These are phyloP conservation scores for Macrochelys suwanniensis DNA, from an alignment of 2,797 vertebrate genomes.

Conservation along the genomic window DNA sequence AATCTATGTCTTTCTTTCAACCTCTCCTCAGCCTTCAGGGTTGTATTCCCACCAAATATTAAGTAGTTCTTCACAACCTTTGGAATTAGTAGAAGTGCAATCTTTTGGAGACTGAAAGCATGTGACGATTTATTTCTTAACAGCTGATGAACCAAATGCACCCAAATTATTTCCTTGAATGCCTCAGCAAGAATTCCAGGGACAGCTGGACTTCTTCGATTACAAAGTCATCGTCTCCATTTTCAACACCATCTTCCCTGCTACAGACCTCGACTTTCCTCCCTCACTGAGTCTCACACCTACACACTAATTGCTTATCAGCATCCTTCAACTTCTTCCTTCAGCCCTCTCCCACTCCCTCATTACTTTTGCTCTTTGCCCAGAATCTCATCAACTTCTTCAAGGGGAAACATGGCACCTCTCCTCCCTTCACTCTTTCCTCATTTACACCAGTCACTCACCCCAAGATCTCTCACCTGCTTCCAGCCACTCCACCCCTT, in stretches of 20 bases:
- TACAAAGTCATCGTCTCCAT: accelerated
- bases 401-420: accelerated
- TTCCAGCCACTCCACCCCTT: background rate
- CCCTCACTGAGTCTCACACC: background rate
- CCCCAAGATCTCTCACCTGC: background rate
- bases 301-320: background rate
- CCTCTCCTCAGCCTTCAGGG: background rate
- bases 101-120: background rate
- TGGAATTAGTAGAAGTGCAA: background rate
- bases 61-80: background rate
- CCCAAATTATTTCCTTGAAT: background rate
- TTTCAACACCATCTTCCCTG: background rate
- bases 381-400: accelerated
- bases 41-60: background rate
- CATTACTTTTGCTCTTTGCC: background rate
- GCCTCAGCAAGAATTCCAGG: background rate
- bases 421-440: background rate
- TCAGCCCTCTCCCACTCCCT: background rate
- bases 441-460: background rate
- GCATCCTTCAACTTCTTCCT: background rate
- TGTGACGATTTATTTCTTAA: background rate
- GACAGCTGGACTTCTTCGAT: background rate
- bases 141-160: background rate
- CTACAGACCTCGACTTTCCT: accelerated
- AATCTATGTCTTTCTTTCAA: background rate